Evolutionary conservation across 2,113 vertebrate species (phyloP).

Genomic region (cat (Felis catus)): F.catus_Fca126_mat1.0 CM031422.1:17875501-17876000

Average conservation of each 20-base stretch:
- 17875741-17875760: background rate
- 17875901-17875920: background rate
- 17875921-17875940: background rate
- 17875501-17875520: slow-evolving; percentile 90
- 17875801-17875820: background rate
- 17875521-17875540: slow-evolving; percentile 93
- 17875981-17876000: rapidly evolving
- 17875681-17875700: rapidly evolving
- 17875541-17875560: slow-evolving; percentile 90
- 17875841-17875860: background rate
- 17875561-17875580: slow-evolving; percentile 91
- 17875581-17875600: slow-evolving; percentile 86
- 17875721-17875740: background rate
- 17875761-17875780: background rate
- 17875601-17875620: background rate
- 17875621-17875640: background rate
- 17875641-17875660: background rate
- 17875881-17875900: background rate
- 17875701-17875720: rapidly evolving
- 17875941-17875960: background rate
- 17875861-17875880: background rate
- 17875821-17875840: background rate
- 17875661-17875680: background rate
- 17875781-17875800: background rate
- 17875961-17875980: background rate